phyloP scores from a whole-genome alignment of 2,888 invertebrate species.

The Sisyra terminalis region DNA sequence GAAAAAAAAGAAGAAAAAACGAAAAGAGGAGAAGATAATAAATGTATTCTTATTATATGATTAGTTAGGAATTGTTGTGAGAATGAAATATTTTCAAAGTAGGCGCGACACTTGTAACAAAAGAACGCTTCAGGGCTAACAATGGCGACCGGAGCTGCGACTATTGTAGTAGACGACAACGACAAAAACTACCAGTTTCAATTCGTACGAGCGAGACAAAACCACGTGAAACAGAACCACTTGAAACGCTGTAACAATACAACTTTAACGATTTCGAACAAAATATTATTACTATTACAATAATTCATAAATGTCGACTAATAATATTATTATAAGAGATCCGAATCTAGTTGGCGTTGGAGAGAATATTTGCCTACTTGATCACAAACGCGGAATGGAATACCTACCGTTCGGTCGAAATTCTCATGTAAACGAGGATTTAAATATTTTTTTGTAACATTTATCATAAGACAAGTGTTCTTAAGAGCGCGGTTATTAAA shows the following conservation, averaged over 20 bases:
- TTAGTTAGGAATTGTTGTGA: no score
- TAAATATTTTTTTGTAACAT: background rate
- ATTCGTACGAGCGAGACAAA: constrained; percentile 27
- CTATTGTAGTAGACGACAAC: no score
- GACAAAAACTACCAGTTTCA: constrained; percentile 21
- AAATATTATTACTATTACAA: constrained; percentile 17
- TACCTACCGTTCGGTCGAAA: no score
- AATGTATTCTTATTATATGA: background rate
- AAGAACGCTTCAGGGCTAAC: background rate
- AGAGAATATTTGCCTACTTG: no score
- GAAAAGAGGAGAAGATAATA: background rate
- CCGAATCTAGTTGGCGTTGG: no score
- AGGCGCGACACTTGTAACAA: constrained; percentile 3
- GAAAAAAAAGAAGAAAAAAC: background rate
- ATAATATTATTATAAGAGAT: background rate
- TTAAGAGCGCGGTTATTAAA: constrained; percentile 24
- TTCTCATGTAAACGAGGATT: no score
- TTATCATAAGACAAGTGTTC: constrained; percentile 6
- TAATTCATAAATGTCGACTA: background rate
- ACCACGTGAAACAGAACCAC: constrained; percentile 18
- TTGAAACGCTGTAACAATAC: constrained; percentile 20
- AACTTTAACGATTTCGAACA: constrained; percentile 27
- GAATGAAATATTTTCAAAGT: background rate
- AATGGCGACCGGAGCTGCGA: background rate
- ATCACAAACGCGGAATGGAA: no score